Base-by-base conservation (phyloP, 2,797 vertebrate genomes). In the Rhyacichthys aspro region DNA sequence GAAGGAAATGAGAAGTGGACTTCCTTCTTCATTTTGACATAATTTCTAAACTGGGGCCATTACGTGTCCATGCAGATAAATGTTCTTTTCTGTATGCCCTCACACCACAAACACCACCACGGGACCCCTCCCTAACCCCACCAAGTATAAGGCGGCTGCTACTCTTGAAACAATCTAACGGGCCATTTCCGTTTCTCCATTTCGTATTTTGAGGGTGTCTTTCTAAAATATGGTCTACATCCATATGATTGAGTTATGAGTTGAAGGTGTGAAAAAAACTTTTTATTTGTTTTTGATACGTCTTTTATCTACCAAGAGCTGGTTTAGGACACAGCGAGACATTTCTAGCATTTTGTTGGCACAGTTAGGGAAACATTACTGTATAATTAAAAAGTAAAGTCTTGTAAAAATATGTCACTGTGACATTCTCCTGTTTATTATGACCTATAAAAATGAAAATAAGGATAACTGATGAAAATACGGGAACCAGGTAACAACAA, bases 121-220 rank as follows among this genome's bases (percentile, higher is more conserved):
- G 5, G 6, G 39, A 58, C 66, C 65, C 55, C 83, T 67, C 83
- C 78, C 67, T 67, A 9, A 12, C 53, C 53, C 34, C 64, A 45
- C 41, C 57, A 17, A 62, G 3, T 8, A 23, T 4, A 17, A 52
- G 19, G 8, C 23, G 17, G 5, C 17, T 8, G 1, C 6, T 14
- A 2, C 54, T 55, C 32, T 47, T 11, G n/a, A 15, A 33, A 50
- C 33, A 62, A 57, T 45, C 47, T 37, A 58, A 50, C 10, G 3
- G 32, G 32, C 56, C 41, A 7, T 73, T 79, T 85, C 72, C 62
- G 56, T 68, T 81, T 46, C 17, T 56, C 43, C 55, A 12, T 38
- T 32, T 50, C 8, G 42, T 15, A 28, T 28, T 28, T 28, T 28
- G 4, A 28, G 23, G 4, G 3, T 28, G n/a, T n/a, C n/a, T n/a